Conservation (phyloP, 2,888 invertebrate species). For the Caenorhabditis auriculariae region DNA sequence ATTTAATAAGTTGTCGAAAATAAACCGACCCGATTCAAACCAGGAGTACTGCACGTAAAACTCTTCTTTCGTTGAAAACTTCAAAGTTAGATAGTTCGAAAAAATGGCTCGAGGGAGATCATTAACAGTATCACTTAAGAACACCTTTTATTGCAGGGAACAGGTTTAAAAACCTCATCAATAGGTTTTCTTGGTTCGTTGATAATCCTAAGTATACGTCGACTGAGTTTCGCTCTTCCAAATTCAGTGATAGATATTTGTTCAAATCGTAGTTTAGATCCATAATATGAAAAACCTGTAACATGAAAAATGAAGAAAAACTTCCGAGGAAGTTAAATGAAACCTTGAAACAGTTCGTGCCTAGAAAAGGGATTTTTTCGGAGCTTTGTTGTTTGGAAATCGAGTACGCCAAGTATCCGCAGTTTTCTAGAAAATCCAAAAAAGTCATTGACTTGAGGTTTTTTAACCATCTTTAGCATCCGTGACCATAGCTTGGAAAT, state of each 20-base stretch:
- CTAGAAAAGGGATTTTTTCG: not conserved
- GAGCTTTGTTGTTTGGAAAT: not conserved
- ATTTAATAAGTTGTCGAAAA: not conserved
- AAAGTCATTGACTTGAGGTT: no score
- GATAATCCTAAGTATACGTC: slow-evolving; percentile 9
- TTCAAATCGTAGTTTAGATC: slow-evolving; percentile 10
- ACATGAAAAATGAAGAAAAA: slow-evolving; percentile 11
- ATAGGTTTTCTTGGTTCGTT: not conserved
- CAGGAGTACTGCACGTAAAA: slow-evolving; percentile 2
- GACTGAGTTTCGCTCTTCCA: not conserved
- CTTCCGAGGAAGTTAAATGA: not conserved
- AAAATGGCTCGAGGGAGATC: slow-evolving; percentile 8
- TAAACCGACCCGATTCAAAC: slow-evolving; percentile 8
- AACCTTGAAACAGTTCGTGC: slow-evolving; percentile 10
- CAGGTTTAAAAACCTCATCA: slow-evolving; percentile 1
- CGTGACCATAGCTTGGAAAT: slow-evolving; percentile 20
- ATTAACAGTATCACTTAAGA: slow-evolving; percentile 2
- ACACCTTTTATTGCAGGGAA: not conserved
- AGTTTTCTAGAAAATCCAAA: not conserved
- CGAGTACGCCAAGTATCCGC: slow-evolving; percentile 11
- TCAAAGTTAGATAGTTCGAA: slow-evolving; percentile 10
- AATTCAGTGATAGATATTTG: slow-evolving; percentile 8
- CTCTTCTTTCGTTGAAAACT: not conserved
- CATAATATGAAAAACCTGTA: slow-evolving; percentile 16
- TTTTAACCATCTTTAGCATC: no score